A percentile compares a stretch with the other conserved stretches of the same genome.
These are phyloP conservation scores for Trachelus iudaicus DNA, from an alignment of 2,888 invertebrate genomes.

Conservation along the genomic window DNA sequence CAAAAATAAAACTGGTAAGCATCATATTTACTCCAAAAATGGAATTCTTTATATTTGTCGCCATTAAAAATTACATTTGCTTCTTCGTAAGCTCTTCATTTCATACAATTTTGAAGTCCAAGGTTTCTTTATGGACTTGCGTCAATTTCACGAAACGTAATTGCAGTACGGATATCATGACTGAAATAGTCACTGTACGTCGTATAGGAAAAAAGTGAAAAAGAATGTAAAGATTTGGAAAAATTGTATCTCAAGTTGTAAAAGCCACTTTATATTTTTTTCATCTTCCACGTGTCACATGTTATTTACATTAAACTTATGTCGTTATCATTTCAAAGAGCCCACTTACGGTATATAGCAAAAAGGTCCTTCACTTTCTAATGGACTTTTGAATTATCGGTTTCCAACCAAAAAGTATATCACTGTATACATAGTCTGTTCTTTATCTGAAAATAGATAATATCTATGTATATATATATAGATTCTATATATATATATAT, in stretches of 20 bases:
- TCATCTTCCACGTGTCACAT: not conserved
- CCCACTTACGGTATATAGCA: not conserved
- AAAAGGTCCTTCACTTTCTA: not conserved
- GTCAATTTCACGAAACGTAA: not conserved
- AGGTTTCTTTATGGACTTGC: not conserved
- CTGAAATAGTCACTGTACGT: not conserved
- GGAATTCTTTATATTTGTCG: too few relatives aligned
- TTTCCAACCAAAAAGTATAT: not conserved
- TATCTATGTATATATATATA: not conserved
- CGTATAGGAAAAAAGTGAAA: not conserved
- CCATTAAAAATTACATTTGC: too few relatives aligned
- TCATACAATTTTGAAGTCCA: not conserved
- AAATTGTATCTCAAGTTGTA: not conserved
- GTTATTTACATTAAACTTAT: not conserved
- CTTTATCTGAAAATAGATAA: not conserved
- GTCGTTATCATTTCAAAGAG: not conserved
- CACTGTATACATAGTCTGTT: not conserved
- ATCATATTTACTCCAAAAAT: not conserved
- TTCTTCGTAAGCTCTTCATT: too few relatives aligned
- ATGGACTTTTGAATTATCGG: not conserved
- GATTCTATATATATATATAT: not conserved
- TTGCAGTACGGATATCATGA: not conserved
- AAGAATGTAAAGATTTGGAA: not conserved
- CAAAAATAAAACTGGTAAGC: constrained; percentile 71
- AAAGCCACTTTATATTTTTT: not conserved